Evolutionary conservation across 2,797 vertebrate genomes (phyloP).

Genomic region (Percopsis omiscomaycus): DNA sequence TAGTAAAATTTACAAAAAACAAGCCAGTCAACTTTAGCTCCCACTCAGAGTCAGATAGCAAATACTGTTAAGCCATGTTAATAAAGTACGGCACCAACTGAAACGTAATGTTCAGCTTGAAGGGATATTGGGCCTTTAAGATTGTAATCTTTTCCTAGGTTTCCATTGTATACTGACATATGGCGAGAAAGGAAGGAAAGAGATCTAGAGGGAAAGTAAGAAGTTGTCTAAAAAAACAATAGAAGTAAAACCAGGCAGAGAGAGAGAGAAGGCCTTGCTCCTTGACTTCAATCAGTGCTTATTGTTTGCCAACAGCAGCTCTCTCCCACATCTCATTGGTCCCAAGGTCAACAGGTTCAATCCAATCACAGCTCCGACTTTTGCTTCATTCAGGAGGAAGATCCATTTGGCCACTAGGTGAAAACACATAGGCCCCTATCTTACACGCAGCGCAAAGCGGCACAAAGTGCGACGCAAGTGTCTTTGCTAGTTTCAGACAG

Average conservation of each 20-base stretch:
- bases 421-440: neutral
- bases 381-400: slow-evolving; percentile 27
- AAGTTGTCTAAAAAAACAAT: neutral
- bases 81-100: too few relatives aligned
- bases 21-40: too few relatives aligned
- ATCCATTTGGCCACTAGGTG: neutral
- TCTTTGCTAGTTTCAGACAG: too few relatives aligned
- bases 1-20: too few relatives aligned
- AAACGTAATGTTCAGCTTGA: too few relatives aligned
- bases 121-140: too few relatives aligned
- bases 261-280: slow-evolving; percentile 38
- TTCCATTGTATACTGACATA: too few relatives aligned
- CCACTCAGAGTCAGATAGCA: too few relatives aligned
- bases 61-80: too few relatives aligned
- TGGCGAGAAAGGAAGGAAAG: neutral
- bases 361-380: slow-evolving; percentile 41
- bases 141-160: too few relatives aligned
- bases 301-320: slow-evolving; percentile 54
- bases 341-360: slow-evolving; percentile 37
- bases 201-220: slow-evolving; percentile 2
- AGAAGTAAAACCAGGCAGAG: neutral
- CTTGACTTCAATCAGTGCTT: slow-evolving; percentile 62
- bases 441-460: too few relatives aligned
- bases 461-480: too few relatives aligned
- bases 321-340: slow-evolving; percentile 31